Conservation (phyloP, 2,888 invertebrate genomes). For the Aphodius sticticus region DNA sequence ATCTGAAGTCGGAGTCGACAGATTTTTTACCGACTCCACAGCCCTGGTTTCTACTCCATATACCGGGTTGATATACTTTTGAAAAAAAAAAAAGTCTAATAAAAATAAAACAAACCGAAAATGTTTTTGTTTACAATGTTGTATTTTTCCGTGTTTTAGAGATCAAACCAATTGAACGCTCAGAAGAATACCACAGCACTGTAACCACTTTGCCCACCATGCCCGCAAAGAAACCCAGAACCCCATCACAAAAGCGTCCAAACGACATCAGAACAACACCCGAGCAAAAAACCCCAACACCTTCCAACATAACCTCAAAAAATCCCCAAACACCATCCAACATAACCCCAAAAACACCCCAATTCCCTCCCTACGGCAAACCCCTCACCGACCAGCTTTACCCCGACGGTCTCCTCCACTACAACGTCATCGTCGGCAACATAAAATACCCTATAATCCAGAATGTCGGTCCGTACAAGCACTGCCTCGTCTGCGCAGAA, state of each 20-base stretch:
- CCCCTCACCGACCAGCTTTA: conserved; percentile 21
- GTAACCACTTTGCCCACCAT: not conserved
- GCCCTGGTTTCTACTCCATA: too few species aligned
- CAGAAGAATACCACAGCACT: not conserved
- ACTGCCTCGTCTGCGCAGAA: conserved; percentile 27
- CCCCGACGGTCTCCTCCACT: conserved; percentile 26
- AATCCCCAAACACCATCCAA: not conserved
- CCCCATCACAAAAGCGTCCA: not conserved
- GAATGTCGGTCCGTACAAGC: conserved; percentile 22
- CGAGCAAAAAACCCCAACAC: not conserved
- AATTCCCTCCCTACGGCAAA: conserved; percentile 22
- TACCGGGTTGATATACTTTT: too few species aligned
- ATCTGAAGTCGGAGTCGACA: too few species aligned
- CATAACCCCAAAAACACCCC: not conserved
- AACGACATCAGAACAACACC: not conserved
- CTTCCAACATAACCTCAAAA: not conserved
- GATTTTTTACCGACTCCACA: too few species aligned
- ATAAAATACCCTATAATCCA: conserved; percentile 28
- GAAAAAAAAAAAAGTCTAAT: too few species aligned
- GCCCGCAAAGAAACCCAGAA: not conserved
- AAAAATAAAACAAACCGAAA: too few species aligned
- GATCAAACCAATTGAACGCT: too few species aligned
- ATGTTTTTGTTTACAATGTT: too few species aligned
- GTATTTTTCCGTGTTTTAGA: too few species aligned
- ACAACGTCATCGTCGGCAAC: conserved; percentile 6